Conservation (phyloP, 2,113 vertebrate genomes). For the Stictonetta naevosa region DNA sequence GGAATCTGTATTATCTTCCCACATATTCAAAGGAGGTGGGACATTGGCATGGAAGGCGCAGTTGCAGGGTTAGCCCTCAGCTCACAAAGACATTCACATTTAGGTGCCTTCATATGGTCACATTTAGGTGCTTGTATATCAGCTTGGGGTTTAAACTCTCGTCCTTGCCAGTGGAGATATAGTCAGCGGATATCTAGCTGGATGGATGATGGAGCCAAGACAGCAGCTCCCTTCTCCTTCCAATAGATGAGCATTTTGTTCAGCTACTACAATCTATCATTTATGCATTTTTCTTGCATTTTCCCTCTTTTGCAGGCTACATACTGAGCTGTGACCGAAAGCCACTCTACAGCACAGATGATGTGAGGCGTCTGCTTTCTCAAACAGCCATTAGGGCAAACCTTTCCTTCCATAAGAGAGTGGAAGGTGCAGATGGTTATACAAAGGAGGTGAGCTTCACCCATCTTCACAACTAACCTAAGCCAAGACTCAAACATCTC, state of each 20-base stretch:
- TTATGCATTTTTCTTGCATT: background rate
- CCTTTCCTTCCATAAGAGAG: background rate
- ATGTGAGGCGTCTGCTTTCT: accelerated
- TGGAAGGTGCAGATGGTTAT: background rate
- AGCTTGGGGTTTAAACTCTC: background rate
- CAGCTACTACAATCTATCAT: background rate
- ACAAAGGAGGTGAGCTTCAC: background rate
- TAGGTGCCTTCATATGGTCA: background rate
- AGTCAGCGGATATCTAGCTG: background rate
- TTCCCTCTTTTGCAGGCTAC: background rate
- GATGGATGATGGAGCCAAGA: accelerated
- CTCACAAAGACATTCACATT: background rate
- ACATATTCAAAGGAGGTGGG: background rate
- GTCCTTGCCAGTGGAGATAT: background rate
- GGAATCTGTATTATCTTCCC: background rate
- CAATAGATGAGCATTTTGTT: accelerated
- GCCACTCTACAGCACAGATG: accelerated
- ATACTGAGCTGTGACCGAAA: background rate
- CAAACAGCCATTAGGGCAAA: background rate
- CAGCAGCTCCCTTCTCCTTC: background rate
- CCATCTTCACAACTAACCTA: background rate
- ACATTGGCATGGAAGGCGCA: background rate
- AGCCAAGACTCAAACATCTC: background rate
- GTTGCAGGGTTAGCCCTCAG: background rate
- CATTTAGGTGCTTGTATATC: background rate